These are phyloP conservation scores for Sebastes itinus DNA, from an alignment of 2,797 vertebrate species.

Conservation along the genomic window DNA sequence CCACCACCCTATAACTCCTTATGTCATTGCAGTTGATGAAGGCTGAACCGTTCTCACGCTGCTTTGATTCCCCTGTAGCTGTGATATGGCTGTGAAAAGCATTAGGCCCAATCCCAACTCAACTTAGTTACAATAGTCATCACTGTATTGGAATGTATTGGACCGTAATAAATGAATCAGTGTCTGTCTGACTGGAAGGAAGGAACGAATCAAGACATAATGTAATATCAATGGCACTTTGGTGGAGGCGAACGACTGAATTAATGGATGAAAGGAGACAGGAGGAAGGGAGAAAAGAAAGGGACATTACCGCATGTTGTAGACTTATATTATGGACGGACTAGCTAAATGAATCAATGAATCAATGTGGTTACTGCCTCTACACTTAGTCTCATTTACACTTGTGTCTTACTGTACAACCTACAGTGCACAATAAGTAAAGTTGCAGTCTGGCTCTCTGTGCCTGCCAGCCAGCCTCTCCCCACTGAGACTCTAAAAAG, in stretches of 20 bases:
- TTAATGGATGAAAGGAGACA: background rate
- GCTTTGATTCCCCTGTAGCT: conserved; percentile 30
- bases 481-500: conserved; percentile 21
- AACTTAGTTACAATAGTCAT: conserved; percentile 51
- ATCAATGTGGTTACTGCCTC: background rate
- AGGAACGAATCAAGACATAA: conserved; percentile 43
- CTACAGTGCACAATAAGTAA: background rate
- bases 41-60: conserved; percentile 24
- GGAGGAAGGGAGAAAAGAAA: background rate
- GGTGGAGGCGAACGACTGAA: conserved; percentile 10
- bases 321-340: background rate
- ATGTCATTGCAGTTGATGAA: conserved; percentile 38
- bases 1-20: conserved; percentile 1
- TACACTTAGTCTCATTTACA: background rate
- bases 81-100: conserved; percentile 50
- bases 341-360: background rate
- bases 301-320: background rate
- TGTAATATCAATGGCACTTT: conserved; percentile 33
- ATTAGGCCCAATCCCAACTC: conserved; percentile 47
- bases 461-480: background rate
- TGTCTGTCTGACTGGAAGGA: conserved; percentile 48
- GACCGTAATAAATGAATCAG: conserved; percentile 54
- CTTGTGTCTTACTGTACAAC: background rate
- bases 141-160: conserved; percentile 53
- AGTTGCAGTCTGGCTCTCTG: background rate